phyloP scores from a whole-genome alignment of 2,113 vertebrate genomes.

The Phaethornis superciliosus region DNA sequence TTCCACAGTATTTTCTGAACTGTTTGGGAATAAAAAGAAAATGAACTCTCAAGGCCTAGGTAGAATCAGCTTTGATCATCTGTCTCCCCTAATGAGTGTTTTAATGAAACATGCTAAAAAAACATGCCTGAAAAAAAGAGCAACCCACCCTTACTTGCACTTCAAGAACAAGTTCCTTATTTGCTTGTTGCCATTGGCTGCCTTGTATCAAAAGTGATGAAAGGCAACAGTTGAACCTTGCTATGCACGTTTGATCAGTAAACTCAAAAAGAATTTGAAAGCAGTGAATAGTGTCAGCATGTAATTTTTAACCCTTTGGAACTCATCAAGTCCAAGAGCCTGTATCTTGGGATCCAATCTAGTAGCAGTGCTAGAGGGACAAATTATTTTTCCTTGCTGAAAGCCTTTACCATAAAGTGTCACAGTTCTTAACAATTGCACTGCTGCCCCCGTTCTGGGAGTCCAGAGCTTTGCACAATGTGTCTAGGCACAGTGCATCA shows the following conservation, averaged over 20 bases:
- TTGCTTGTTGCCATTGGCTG: background rate
- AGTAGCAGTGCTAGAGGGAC: background rate
- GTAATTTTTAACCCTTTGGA: background rate
- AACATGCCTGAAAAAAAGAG: background rate
- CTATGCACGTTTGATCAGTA: background rate
- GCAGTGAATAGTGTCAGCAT: background rate
- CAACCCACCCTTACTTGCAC: fast-evolving
- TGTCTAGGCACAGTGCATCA: no score
- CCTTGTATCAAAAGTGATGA: background rate
- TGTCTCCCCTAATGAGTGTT: background rate
- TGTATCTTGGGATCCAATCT: background rate
- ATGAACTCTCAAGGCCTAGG: background rate
- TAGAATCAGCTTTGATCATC: background rate
- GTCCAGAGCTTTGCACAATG: fast-evolving
- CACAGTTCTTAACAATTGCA: background rate
- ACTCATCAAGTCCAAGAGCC: background rate
- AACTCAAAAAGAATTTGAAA: slow-evolving; percentile 1
- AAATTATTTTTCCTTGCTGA: background rate
- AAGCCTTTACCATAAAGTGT: background rate
- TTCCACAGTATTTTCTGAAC: background rate
- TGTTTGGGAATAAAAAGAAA: background rate
- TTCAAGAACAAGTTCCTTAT: background rate
- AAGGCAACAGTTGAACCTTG: background rate
- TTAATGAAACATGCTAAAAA: background rate
- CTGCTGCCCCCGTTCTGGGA: fast-evolving